phyloP scores from a whole-genome alignment of 1,140 invertebrate species.

The Muscidifurax raptorellus region DNA sequence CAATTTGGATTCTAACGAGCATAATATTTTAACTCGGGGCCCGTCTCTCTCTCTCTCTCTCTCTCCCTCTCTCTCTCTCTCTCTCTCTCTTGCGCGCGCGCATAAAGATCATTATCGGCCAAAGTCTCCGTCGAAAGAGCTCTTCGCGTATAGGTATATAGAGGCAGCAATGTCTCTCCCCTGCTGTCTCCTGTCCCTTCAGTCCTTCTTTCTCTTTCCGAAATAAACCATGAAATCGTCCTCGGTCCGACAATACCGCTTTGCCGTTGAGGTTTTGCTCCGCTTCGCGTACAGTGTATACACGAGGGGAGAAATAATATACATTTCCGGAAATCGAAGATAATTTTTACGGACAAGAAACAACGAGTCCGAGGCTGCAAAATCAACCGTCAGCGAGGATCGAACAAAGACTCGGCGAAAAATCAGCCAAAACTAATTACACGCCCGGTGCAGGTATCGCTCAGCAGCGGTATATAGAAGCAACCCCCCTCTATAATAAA shows the following conservation, averaged over 20 bases:
- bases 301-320: slow-evolving; percentile 13
- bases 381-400: background rate
- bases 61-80: background rate
- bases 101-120: slow-evolving; percentile 71
- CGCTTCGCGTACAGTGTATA: too few relatives aligned
- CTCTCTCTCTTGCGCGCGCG: slow-evolving; percentile 52
- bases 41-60: slow-evolving; percentile 53
- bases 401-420: background rate
- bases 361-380: background rate
- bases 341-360: slow-evolving; percentile 53
- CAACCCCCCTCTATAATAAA: background rate
- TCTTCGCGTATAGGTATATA: slow-evolving; percentile 37
- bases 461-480: background rate
- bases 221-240: slow-evolving; percentile 49
- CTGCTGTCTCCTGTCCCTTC: slow-evolving; percentile 45
- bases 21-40: slow-evolving; percentile 66
- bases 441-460: too few relatives aligned
- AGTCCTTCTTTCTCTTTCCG: slow-evolving; percentile 29
- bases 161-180: slow-evolving; percentile 38
- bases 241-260: slow-evolving; percentile 1
- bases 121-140: slow-evolving; percentile 24
- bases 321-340: slow-evolving; percentile 48
- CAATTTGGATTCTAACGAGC: slow-evolving; percentile 72
- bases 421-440: background rate
- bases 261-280: background rate